A percentile compares a stretch with the other conserved stretches of the same genome.
Conservation (phyloP, 2,797 vertebrate species). For the Cossypha polioptera region DNA sequence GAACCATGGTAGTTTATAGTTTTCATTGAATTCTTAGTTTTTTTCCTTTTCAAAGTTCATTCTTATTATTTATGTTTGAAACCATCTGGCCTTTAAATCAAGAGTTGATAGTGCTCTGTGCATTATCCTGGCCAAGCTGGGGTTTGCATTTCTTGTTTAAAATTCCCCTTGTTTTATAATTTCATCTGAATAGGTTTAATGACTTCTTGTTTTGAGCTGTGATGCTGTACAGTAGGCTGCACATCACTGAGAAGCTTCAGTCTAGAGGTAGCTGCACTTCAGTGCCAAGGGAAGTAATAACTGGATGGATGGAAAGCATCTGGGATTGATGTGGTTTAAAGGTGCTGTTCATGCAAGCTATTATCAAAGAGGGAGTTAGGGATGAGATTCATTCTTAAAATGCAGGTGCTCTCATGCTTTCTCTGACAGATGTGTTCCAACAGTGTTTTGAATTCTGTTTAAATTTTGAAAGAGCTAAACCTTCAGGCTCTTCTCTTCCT, state of each 20-base stretch:
- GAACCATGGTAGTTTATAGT: background rate
- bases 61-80: background rate
- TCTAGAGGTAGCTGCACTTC: conserved; percentile 23
- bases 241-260: conserved; percentile 12
- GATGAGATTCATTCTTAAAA: conserved; percentile 67
- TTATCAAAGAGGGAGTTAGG: conserved; percentile 71
- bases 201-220: background rate
- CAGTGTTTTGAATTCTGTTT: conserved; percentile 77
- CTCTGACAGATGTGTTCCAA: conserved; percentile 73
- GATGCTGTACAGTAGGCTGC: background rate
- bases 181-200: conserved; percentile 25
- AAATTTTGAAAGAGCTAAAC: conserved; percentile 77
- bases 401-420: conserved; percentile 73
- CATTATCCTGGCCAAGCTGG: background rate
- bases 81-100: background rate
- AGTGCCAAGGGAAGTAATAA: conserved; percentile 53
- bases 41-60: background rate
- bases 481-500: conserved; percentile 75
- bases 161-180: conserved; percentile 7
- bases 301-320: conserved; percentile 43
- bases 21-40: background rate
- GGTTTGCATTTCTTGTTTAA: background rate
- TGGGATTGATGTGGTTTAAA: conserved; percentile 75
- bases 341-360: conserved; percentile 69
- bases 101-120: background rate